Base-by-base conservation (phyloP, 2,113 vertebrate genomes). In the Proteles cristata region DNA sequence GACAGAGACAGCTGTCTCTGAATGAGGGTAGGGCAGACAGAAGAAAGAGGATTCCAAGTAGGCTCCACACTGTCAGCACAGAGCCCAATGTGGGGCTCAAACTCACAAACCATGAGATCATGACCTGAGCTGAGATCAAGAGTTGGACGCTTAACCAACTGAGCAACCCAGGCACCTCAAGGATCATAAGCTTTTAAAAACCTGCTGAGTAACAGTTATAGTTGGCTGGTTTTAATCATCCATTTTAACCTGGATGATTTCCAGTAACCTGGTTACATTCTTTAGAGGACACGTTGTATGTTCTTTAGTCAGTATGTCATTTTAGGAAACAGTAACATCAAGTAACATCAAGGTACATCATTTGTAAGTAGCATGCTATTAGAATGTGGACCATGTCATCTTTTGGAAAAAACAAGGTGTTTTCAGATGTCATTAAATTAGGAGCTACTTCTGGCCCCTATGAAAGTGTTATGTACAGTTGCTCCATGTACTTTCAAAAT, bases 261-360 rank as follows among this genome's bases (percentile, higher is more conserved):
- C 92, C 69, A 48, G 23, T 79, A 90, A 43, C n/a, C 92, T 73
- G 25, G 48, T 84, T 84, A 55, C 2, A 11, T 68, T 83, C 69
- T 66, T 88, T 61, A 92, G 76, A 87, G 50, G n/a, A 88, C 19
- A 39, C 26, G 50, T 58, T 81, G 11, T 71, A 55, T 90, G 50
- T 74, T 76, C 65, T 79, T 69, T 39, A 33, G 84, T 79, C 61
- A 45, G 0, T 87, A 39, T 55, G 39, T 93, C 69, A 39, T 82
- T 96, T 94, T 92, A 61, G 93, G 77, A 83, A 77, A 58, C 35
- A 88, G 3, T 68, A 93, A 73, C n/a, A 83, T 50, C 9, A 79
- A 86, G 25, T 0, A 74, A 35, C 61, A n/a, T 86, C 73, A 45
- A 94, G 80, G 55, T 28, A 88, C 66, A 68, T 79, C n/a, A 45